phyloP scores from a whole-genome alignment of 2,797 vertebrate genomes.

The Sarcoramphus papa region DNA sequence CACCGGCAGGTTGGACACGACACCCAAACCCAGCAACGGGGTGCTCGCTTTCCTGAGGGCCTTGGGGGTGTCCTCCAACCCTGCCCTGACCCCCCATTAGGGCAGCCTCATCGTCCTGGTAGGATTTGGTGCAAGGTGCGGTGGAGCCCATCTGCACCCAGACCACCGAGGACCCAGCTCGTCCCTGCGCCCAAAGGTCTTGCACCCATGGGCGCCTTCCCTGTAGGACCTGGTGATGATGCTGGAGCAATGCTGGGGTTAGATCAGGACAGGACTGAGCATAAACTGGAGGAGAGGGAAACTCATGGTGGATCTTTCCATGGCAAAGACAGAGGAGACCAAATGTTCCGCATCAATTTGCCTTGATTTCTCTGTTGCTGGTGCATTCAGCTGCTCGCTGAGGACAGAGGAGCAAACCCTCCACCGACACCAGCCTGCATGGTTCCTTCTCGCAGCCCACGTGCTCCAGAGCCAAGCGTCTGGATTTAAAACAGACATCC shows the following conservation, averaged over 20 bases:
- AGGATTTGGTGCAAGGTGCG: accelerated
- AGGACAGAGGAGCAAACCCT: not conserved
- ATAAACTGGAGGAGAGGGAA: accelerated
- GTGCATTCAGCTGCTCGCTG: not conserved
- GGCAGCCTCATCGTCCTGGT: not conserved
- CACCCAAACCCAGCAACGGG: too few species aligned
- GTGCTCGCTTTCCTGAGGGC: accelerated
- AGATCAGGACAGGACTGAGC: not conserved
- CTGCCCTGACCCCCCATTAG: not conserved
- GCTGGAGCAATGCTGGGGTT: not conserved
- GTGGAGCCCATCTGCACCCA: not conserved
- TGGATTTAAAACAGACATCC: not conserved
- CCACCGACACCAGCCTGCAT: not conserved
- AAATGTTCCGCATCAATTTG: accelerated
- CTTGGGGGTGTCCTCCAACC: not conserved
- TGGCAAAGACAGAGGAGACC: not conserved
- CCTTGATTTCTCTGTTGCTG: not conserved
- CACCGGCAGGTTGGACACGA: accelerated
- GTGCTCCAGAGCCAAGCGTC: not conserved
- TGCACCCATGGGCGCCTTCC: not conserved
- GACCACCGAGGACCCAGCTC: accelerated
- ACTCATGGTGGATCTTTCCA: not conserved
- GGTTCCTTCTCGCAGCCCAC: not conserved
- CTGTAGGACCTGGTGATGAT: accelerated
- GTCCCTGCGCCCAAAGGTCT: accelerated